Percentiles rank a stretch among this genome's conserved stretches.
phyloP scores from a whole-genome alignment of 1,140 invertebrate genomes.

The Arctopsyche grandis region DNA sequence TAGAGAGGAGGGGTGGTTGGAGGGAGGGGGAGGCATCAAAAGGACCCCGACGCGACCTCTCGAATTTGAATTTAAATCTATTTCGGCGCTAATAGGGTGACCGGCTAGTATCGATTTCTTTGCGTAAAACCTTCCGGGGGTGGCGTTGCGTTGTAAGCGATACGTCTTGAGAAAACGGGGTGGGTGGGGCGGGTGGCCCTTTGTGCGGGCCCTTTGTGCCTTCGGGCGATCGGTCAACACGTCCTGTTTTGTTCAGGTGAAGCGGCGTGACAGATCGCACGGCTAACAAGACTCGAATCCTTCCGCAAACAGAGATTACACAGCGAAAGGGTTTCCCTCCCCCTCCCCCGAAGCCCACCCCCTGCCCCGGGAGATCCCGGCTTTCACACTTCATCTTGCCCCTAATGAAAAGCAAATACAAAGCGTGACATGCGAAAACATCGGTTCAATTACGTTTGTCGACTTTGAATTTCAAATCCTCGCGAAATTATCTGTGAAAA shows the following conservation, averaged over 20 bases:
- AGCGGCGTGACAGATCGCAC: slow-evolving; percentile 39
- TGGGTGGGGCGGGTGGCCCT: neutral
- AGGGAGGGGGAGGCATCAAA: too few relatives aligned
- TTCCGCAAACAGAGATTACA: slow-evolving; percentile 51
- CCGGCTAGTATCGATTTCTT: neutral
- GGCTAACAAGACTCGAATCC: slow-evolving; percentile 44
- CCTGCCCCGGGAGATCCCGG: slow-evolving; percentile 10
- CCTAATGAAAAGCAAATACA: slow-evolving; percentile 50
- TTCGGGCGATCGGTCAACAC: slow-evolving; percentile 27
- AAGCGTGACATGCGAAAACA: slow-evolving; percentile 10
- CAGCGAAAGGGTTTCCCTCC: neutral
- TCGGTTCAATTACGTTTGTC: slow-evolving; percentile 8
- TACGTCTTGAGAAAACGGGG: neutral
- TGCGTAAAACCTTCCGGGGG: neutral
- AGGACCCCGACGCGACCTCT: too few relatives aligned
- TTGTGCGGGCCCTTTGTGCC: slow-evolving; percentile 21
- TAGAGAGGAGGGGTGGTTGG: too few relatives aligned
- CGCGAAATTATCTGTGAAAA: neutral
- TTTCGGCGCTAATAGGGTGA: neutral
- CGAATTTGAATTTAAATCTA: neutral
- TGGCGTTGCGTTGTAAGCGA: neutral
- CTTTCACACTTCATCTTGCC: slow-evolving; percentile 47
- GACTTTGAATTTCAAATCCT: neutral
- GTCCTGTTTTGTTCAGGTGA: slow-evolving; percentile 14
- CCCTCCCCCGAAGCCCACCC: too few relatives aligned